These are phyloP conservation scores for Mercenaria mercenaria DNA, from an alignment of 1,140 invertebrate genomes.

Conservation along the genomic window DNA sequence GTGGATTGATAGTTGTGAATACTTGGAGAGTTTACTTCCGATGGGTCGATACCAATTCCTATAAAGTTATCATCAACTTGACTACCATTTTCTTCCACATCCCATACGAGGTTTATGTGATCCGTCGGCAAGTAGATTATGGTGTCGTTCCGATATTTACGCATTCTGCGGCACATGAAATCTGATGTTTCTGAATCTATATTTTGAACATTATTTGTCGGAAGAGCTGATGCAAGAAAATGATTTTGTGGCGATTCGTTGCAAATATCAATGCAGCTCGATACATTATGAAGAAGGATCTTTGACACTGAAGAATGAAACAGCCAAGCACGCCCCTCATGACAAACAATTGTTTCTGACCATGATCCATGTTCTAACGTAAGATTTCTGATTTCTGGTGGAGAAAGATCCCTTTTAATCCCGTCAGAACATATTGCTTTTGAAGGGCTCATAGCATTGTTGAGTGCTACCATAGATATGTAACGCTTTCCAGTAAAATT, in stretches of 20 bases:
- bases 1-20: conserved; percentile 21
- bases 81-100: conserved; percentile 59
- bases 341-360: conserved; percentile 50
- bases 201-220: neutral
- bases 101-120: conserved; percentile 52
- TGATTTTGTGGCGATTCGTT: conserved; percentile 38
- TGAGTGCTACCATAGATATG: conserved; percentile 65
- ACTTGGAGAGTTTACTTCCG: conserved; percentile 16
- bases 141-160: neutral
- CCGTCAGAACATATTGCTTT: conserved; percentile 71
- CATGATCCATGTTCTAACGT: conserved; percentile 46
- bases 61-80: conserved; percentile 65
- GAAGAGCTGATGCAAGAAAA: neutral
- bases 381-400: conserved; percentile 55
- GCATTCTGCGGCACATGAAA: conserved; percentile 25
- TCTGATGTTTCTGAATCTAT: conserved; percentile 22
- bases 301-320: conserved; percentile 24
- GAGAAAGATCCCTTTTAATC: conserved; percentile 57
- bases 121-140: conserved; percentile 65
- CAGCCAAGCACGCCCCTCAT: conserved; percentile 61
- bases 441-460: conserved; percentile 71
- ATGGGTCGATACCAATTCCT: conserved; percentile 50
- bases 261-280: too few relatives aligned
- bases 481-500: conserved; percentile 57
- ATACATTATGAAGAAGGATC: neutral